Evolutionary conservation across 1,140 invertebrate species (phyloP).

Genomic region (Zaprionus nigranus): DNA sequence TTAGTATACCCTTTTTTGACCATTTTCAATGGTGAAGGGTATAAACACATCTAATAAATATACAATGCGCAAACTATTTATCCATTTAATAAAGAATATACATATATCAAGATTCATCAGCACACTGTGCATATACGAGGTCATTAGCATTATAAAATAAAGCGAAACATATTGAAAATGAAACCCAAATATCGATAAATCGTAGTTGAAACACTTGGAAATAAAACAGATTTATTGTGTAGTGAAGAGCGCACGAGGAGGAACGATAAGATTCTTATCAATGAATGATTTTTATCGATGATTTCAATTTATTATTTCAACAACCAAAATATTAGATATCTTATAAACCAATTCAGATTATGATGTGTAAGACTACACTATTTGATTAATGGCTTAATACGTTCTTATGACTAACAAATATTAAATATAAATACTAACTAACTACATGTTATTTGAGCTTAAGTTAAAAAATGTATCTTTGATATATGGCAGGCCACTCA

Average conservation of each 20-base stretch:
- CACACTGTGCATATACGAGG: neutral
- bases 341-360: neutral
- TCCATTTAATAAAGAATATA: no score
- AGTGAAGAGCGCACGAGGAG: neutral
- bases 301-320: neutral
- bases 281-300: neutral
- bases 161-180: neutral
- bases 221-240: neutral
- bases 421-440: neutral
- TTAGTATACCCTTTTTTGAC: no score
- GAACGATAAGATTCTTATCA: neutral
- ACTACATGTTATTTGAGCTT: neutral
- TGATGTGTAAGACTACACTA: neutral
- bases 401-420: no score
- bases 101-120: neutral
- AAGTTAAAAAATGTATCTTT: conserved; percentile 33
- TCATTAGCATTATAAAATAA: neutral
- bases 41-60: no score
- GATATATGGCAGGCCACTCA: conserved; percentile 46
- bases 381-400: neutral
- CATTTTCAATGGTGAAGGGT: no score
- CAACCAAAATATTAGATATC: neutral
- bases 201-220: neutral
- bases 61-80: neutral
- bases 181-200: neutral